Evolutionary conservation across 2,113 vertebrate genomes (phyloP), one percentile per base, ranked within the genome.

Genomic region (Propithecus coquereli): DNA sequence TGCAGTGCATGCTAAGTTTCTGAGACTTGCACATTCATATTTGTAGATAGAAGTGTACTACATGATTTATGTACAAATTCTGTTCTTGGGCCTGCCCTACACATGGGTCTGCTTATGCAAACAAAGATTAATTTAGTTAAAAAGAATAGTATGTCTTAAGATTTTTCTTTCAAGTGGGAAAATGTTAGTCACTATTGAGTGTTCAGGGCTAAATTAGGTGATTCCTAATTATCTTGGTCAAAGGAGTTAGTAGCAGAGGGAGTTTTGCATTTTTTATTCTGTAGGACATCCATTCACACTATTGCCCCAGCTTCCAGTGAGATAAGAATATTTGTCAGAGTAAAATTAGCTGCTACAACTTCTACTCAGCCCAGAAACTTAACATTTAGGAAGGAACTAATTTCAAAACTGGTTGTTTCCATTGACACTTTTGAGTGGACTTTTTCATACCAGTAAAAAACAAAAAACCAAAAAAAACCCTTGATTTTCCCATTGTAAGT

Each of bases 101-200:
- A 95, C 86, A 89, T 94, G 83, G 54, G 74, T 59, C 82, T 97
- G 85, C 93, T 94, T 93, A 89, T 87, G 88, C 91, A 97, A 96
- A 96, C 93, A 97, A 95, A 97, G 77, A 95, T 95, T 97, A 97
- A 93, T 94, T 96, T 94, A 91, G 96, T 96, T 95, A 93, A 96
- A 98, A 98, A 71, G 90, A 95, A 97, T 96, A 95, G 94, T 97
- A 74, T 65, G 34, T 65, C 57, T 97, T 96, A 91, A 93, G 91
- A 23, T 97, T 96, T 97, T 45, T 94, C 77, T 96, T 96, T 96
- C 73, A 97, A 95, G 91, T 96, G 43, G 74, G 83, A 96, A 92
- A 93, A 94, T 91, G 66, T 93, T 96, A 94, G 87, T 96, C 90
- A 81, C 61, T 84, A 59, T 50, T 94, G 68, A 87, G 40, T 88